Base-by-base conservation (phyloP, 2,888 invertebrate species). In the Nysson spinosus region DNA sequence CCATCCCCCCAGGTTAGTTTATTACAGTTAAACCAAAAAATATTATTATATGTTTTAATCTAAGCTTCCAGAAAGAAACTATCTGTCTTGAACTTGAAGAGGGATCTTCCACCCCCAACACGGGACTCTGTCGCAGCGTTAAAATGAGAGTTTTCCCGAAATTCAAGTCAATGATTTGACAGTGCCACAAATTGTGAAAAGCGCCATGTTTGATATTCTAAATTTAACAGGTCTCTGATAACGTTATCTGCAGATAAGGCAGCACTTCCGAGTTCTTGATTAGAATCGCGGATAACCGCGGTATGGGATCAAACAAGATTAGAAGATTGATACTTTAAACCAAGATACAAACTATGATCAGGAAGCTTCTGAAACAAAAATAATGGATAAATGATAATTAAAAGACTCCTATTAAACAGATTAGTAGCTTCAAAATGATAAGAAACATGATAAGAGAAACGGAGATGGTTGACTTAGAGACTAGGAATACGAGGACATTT, bases 1-100 rank as follows among this genome's bases (percentile, higher is more conserved):
- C 81, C 80, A 80, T 81, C 0, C 24, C 62, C 61, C 3, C 4
- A 61, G 51, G 54, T 61, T 63, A 55, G n/a, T 32, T 5, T 12
- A 4, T 12, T 19, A 6, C 20, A n/a, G n/a, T 12, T 3, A 11
- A 19, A 12, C n/a, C 1, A 6, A 17, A 0, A 19, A 19, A 12
- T 20, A 4, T 12, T 6, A 17, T 30, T 56, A 4, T 4, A n/a
- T 19, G 24, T 17, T 1, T 24, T 22, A 11, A 32, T 22, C 3
- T n/a, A n/a, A n/a, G n/a, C n/a, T n/a, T n/a, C n/a, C n/a, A n/a
- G n/a, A n/a, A n/a, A n/a, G n/a, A n/a, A n/a, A n/a, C n/a, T n/a
- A n/a, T n/a, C n/a, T n/a, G n/a, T n/a, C n/a, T n/a, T n/a, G n/a
- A n/a, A n/a, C 7, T 4, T 30, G 16, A 22, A 12, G 4, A 5